A percentile compares a stretch with the other conserved stretches of the same genome.
phyloP scores from a whole-genome alignment of 1,140 invertebrate genomes.

The Camponotus pennsylvanicus region DNA sequence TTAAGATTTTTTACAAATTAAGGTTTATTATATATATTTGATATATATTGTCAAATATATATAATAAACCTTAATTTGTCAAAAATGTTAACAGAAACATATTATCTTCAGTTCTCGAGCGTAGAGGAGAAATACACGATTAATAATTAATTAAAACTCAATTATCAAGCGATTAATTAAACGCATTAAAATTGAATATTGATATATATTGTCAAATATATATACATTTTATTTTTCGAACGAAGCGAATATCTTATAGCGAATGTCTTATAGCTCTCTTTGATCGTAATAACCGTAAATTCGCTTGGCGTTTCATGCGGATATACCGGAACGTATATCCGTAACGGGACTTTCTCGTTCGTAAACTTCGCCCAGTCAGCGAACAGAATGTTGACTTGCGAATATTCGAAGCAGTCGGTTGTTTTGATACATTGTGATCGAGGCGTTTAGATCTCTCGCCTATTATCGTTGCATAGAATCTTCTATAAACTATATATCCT shows the following conservation, averaged over 20 bases:
- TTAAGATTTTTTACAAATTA: not conserved
- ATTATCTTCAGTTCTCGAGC: not conserved
- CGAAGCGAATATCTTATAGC: slow-evolving; percentile 52
- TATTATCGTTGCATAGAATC: not conserved
- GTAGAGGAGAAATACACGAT: too few species aligned
- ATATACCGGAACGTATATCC: slow-evolving; percentile 23
- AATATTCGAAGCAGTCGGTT: slow-evolving; percentile 26
- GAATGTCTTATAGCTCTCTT: slow-evolving; percentile 19
- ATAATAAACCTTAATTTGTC: slow-evolving; percentile 1
- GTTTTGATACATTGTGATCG: slow-evolving; percentile 1
- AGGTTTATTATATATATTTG: not conserved
- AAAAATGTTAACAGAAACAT: not conserved
- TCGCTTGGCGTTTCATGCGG: slow-evolving; percentile 44
- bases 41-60: not conserved
- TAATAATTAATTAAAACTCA: not conserved
- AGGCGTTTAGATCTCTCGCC: not conserved
- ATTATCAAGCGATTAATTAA: not conserved
- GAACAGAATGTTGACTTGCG: slow-evolving; percentile 37
- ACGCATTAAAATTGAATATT: not conserved
- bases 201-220: not conserved
- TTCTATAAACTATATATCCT: not conserved
- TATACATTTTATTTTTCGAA: slow-evolving; percentile 53
- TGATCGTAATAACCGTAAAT: slow-evolving; percentile 71
- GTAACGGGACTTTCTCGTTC: slow-evolving; percentile 47
- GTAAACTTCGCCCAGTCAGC: slow-evolving; percentile 69